Base-by-base conservation (phyloP, 2,113 vertebrate genomes). In the Copsychus sechellarum region DNA sequence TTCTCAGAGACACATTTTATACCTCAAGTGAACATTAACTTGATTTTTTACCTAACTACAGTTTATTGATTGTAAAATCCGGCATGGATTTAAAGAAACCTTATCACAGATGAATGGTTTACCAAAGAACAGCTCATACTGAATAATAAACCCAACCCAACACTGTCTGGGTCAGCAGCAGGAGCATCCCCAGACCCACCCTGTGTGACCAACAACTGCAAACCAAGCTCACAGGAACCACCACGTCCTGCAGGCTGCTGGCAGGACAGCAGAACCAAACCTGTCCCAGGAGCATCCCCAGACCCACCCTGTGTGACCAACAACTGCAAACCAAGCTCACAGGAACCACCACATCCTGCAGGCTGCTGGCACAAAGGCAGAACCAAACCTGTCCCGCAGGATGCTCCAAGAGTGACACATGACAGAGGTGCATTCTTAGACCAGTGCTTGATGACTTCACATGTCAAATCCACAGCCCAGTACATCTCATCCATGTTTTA, bases 51-150 rank as follows among this genome's bases (percentile, higher is more conserved):
- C 2, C 1, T 65, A 91, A 60, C 66, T 88, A 40, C 61, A 69
- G 29, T 45, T 93, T 67, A 82, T 13, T 42, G 57, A 79, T 67
- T 71, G 70, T 24, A 92, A 93, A 94, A 69, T 29, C 53, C 82
- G 62, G 70, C 53, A 69, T 2, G 31, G 66, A 85, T 72, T 93
- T 88, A 64, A 87, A 87, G 45, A 31, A 79, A 56, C 13, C 38
- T 91, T 81, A 89, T 67, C 70, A 71, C 57, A 93, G 48, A 90
- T 56, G 25, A 91, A 72, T 14, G 14, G 34, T 54, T 94, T 84
- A 85, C n/a, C 65, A 64, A 87, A 93, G 57, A 84, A 83, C 3
- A 69, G 61, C 29, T 54, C 57, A 64, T 14, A 89, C 12, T 10
- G 26, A 88, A 79, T 7, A 94, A 71, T 14, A 71, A 76, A 45